phyloP scores from a whole-genome alignment of 2,113 vertebrate genomes.

The Ifrita kowaldi region DNA sequence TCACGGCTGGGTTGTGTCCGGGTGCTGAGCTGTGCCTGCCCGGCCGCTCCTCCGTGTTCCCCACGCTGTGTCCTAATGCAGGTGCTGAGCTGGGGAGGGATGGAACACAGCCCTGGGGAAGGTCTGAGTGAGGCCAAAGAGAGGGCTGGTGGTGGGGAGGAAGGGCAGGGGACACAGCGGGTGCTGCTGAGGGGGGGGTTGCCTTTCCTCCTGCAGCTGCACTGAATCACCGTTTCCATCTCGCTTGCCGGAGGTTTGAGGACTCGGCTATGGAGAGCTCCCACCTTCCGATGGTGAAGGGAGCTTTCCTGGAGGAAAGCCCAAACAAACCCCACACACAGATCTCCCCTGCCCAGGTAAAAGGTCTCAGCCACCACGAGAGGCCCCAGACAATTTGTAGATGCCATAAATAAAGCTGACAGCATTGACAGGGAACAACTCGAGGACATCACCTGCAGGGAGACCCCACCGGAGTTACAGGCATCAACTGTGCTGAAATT shows the following conservation, averaged over 20 bases:
- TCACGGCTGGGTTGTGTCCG: too few relatives aligned
- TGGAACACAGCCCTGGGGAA: background rate
- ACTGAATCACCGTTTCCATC: background rate
- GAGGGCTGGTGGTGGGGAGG: background rate
- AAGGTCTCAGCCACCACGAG: background rate
- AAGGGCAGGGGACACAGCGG: background rate
- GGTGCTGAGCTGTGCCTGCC: background rate
- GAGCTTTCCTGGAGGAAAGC: background rate
- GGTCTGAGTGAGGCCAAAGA: background rate
- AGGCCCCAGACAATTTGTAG: background rate
- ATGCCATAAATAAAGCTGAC: background rate
- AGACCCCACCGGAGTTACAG: background rate
- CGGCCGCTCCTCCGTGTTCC: background rate
- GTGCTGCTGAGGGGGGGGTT: background rate
- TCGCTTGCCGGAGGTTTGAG: rapidly evolving
- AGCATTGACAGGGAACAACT: background rate
- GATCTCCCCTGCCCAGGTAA: background rate
- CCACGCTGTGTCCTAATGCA: rapidly evolving
- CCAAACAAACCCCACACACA: background rate
- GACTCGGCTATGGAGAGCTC: rapidly evolving
- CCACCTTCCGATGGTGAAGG: background rate
- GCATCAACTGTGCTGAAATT: background rate
- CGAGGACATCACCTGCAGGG: background rate
- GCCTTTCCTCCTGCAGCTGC: background rate
- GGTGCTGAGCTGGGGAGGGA: background rate